A percentile compares a stretch with the other conserved stretches of the same genome.
Evolutionary conservation across 2,888 invertebrate species (phyloP).

Genomic region (Nephrotoma guestfalica): DNA sequence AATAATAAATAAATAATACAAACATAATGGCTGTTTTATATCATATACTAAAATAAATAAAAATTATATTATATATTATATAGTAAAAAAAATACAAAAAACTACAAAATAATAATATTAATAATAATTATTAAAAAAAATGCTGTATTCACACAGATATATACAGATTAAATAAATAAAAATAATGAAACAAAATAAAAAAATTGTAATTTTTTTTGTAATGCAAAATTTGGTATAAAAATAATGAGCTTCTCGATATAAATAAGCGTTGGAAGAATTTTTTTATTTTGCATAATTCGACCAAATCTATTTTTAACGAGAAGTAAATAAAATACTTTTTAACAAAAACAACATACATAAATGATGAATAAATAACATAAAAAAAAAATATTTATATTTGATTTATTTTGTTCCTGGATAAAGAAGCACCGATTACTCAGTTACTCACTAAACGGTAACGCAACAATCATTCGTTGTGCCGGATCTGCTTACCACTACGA

Average conservation of each 20-base stretch:
- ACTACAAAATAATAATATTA: neutral
- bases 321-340: neutral
- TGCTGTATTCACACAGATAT: neutral
- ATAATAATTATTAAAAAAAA: neutral
- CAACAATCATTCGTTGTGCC: too few relatives aligned
- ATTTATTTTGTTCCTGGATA: neutral
- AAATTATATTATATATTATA: neutral
- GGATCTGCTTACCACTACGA: too few relatives aligned
- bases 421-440: too few relatives aligned
- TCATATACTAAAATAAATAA: conserved; percentile 6
- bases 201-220: neutral
- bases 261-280: neutral
- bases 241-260: neutral
- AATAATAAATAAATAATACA: conserved; percentile 7
- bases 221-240: neutral
- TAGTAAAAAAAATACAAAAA: neutral
- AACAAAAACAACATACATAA: neutral
- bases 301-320: neutral
- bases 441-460: too few relatives aligned
- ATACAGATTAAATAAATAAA: neutral
- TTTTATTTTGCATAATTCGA: neutral
- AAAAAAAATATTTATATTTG: neutral
- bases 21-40: conserved; percentile 14
- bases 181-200: neutral
- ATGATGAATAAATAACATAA: neutral